Percentiles rank a stretch among this genome's conserved stretches.
Conservation (phyloP, 2,888 invertebrate genomes). For the Sphaeridia pumilis region DNA sequence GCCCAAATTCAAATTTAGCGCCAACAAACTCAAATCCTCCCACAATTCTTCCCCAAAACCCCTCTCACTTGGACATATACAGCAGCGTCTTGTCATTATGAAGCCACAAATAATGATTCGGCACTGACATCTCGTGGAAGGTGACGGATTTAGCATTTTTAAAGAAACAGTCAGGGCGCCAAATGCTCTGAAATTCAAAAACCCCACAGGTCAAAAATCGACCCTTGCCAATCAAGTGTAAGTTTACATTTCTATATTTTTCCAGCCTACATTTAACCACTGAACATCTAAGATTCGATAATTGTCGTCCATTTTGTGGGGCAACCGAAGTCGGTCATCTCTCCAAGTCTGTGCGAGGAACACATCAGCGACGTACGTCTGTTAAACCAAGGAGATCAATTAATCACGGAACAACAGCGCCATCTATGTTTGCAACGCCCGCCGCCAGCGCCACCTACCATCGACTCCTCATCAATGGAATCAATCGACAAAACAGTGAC, state of each 20-base stretch:
- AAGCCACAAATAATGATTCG: conserved; percentile 82
- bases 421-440: too few species aligned
- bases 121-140: conserved; percentile 89
- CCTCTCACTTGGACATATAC: conserved; percentile 84
- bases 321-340: conserved; percentile 72
- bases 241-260: too few species aligned
- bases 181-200: conserved; percentile 56
- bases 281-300: conserved; percentile 79
- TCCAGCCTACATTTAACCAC: conserved; percentile 56
- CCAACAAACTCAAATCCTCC: too few species aligned
- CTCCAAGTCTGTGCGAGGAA: conserved; percentile 88
- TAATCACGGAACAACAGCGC: too few species aligned
- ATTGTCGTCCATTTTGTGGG: conserved; percentile 88
- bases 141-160: conserved; percentile 86
- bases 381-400: too few species aligned
- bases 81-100: conserved; percentile 82
- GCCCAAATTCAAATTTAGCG: too few species aligned
- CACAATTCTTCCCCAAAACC: too few species aligned
- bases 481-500: conserved; percentile 80
- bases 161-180: conserved; percentile 88
- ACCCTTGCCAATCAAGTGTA: too few species aligned
- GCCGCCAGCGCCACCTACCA: too few species aligned
- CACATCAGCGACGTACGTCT: conserved; percentile 89
- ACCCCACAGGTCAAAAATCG: too few species aligned
- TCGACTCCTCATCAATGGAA: conserved; percentile 91